Base-by-base conservation (phyloP, 1,140 invertebrate genomes). In the Gryon sp. region DNA sequence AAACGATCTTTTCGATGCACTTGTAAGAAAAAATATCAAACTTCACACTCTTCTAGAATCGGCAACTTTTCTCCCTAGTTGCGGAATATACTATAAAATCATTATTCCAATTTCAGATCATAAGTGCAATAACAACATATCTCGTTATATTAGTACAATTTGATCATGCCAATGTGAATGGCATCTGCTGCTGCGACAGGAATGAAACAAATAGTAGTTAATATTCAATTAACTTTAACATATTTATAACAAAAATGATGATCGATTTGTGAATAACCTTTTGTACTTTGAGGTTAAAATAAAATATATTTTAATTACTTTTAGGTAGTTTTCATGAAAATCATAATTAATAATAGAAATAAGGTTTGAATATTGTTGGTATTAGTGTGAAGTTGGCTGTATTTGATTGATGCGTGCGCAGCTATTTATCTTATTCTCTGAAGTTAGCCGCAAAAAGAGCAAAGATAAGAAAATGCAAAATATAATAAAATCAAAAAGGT, bases 71-170 rank as follows among this genome's bases (percentile, higher is more conserved):
- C 2, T 9, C n/a, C 2, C 2, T 9, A 43, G 53, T 43, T 24
- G 18, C 15, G 19, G 9, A 48, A 20, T n/a, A 52, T 4, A 34
- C 2, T 7, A 28, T 28, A 8, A 24, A 28, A 28, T 9, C 7
- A 7, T 28, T 52, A 28, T 4, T n/a, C 9, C 8, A 8, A 34
- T 60, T 48, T 2, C 14, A 60, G 57, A 60, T 60, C 41, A n/a
- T 48, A 4, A 48, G 43, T 26, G 57, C 57, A 18, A 36, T 48
- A 11, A 60, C 57, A 8, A 60, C 57, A 1, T 60, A 60, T 28
- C 16, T 60, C 26, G 57, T 60, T 8, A 60, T 60, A 60, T 60
- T 60, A 14, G 43, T 60, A 11, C 57, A 60, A 46, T 60, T 60
- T 22, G 57, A 46, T 9, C 15, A 7, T 28, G 26, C 26, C 12